These are phyloP conservation scores for Pavo muticus DNA, from an alignment of 2,113 vertebrate genomes.

Conservation along the genomic window DNA sequence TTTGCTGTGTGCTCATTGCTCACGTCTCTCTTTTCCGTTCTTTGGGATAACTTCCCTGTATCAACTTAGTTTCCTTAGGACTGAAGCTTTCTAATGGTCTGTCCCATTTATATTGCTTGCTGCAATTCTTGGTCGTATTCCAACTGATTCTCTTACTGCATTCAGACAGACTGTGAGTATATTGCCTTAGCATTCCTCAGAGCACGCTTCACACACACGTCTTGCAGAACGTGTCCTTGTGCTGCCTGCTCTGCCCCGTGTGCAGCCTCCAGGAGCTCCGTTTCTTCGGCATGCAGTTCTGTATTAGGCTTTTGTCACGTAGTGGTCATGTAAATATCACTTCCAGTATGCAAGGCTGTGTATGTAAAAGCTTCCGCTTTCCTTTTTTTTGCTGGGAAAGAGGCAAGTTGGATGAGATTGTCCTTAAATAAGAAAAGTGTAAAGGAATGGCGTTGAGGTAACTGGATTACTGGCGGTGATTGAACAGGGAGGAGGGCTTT, in stretches of 20 bases:
- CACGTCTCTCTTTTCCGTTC: not conserved
- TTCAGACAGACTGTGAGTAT: not conserved
- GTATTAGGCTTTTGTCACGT: not conserved
- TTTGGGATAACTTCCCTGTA: not conserved
- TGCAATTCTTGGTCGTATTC: not conserved
- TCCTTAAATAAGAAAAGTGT: not conserved
- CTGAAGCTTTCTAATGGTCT: not conserved
- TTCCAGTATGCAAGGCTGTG: not conserved
- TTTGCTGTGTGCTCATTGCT: not conserved
- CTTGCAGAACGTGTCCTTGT: not conserved
- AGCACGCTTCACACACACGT: not conserved
- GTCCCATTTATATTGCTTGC: not conserved
- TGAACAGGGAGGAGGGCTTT: not conserved
- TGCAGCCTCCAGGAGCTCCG: not conserved
- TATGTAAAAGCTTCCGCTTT: not conserved
- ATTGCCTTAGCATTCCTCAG: not conserved
- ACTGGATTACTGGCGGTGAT: not conserved
- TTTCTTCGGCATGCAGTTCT: accelerated
- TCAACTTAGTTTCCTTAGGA: not conserved
- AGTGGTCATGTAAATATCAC: not conserved
- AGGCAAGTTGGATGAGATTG: not conserved
- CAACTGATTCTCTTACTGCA: not conserved
- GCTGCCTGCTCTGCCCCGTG: not conserved
- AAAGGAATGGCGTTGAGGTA: not conserved
- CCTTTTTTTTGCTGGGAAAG: not conserved